Evolutionary conservation across 1,140 invertebrate genomes (phyloP).

Genomic region (Epicauta chinensis): DNA sequence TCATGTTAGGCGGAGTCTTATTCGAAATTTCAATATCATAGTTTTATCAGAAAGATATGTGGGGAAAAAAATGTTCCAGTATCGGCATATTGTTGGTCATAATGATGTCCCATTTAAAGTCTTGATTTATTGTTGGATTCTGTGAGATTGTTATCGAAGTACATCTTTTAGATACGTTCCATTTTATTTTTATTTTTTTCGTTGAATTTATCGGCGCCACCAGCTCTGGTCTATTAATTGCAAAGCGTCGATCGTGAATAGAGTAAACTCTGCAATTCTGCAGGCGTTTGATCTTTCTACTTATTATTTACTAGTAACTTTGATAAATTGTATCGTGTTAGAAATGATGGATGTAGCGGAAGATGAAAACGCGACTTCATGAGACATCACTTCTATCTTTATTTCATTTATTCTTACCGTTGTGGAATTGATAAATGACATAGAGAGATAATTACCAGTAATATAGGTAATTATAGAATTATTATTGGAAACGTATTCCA

Average conservation of each 20-base stretch:
- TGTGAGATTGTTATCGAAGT: too few relatives aligned
- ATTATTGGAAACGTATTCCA: too few relatives aligned
- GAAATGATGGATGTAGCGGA: slow-evolving; percentile 11
- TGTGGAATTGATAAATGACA: too few relatives aligned
- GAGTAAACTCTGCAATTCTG: slow-evolving; percentile 2
- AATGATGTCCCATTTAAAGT: too few relatives aligned
- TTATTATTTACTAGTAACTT: slow-evolving; percentile 11
- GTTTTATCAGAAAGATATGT: slow-evolving; percentile 9
- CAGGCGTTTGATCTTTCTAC: slow-evolving; percentile 10
- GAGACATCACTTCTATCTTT: slow-evolving; percentile 7
- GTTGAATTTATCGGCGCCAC: background rate
- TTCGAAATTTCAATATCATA: slow-evolving; percentile 18
- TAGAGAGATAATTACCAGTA: too few relatives aligned
- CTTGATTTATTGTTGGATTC: background rate
- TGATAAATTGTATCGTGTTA: slow-evolving; percentile 10
- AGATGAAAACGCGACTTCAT: slow-evolving; percentile 10
- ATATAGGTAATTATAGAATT: too few relatives aligned
- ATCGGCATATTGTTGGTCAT: background rate
- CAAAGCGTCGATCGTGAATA: slow-evolving; percentile 1
- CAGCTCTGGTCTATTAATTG: background rate
- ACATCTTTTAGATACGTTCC: background rate
- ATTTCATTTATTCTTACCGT: background rate
- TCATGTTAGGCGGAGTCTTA: slow-evolving; percentile 15
- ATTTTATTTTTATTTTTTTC: slow-evolving; percentile 1
- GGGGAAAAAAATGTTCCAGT: background rate